Base-by-base conservation (phyloP, 1,140 invertebrate genomes). In the Solen grandis region DNA sequence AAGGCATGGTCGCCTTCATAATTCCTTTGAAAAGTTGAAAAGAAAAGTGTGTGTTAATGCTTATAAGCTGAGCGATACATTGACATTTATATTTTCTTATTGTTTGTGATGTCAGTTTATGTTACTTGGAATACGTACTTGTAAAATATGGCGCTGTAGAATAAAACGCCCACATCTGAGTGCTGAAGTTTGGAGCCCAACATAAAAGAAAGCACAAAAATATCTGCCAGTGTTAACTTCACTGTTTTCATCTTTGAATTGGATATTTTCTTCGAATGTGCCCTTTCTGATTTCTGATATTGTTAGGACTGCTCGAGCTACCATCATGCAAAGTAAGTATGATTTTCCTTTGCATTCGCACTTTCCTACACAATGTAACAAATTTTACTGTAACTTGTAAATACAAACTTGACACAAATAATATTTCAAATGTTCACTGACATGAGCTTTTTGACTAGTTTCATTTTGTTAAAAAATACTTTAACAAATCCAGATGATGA, bases 141-240 rank as follows among this genome's bases (percentile, higher is more conserved):
- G 50, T 68, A 41, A 41, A 59, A 57, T 81, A 73, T 2, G 60
- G 57, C 19, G 66, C 36, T 16, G 57, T 25, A 0, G 41, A 16
- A 63, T 80, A 76, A 19, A 69, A 85, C 0, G 76, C 36, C 75
- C 75, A 83, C 81, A 85, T 83, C 82, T 94, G 94, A 16, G 92
- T 91, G 27, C 93, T 85, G 84, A 94, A 94, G 88, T 96, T 96
- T 2, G 96, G 96, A 35, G 93, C 93, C 72, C 94, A 95, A 74
- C 95, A 95, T 35, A 95, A 92, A n/a, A 95, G 93, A 90, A 96
- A 96, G 83, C 95, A 94, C 38, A 93, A 81, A 68, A 96, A 94
- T 22, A 96, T n/a, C 95, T 0, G 94, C 94, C n/a, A 96, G 90
- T 2, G 95, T 96, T 83, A 96, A 94, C 83, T 95, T 96, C 1